Evolutionary conservation across 2,113 vertebrate genomes (phyloP), one percentile per base, ranked within the genome.

Genomic region (Nothocercus julius): DNA sequence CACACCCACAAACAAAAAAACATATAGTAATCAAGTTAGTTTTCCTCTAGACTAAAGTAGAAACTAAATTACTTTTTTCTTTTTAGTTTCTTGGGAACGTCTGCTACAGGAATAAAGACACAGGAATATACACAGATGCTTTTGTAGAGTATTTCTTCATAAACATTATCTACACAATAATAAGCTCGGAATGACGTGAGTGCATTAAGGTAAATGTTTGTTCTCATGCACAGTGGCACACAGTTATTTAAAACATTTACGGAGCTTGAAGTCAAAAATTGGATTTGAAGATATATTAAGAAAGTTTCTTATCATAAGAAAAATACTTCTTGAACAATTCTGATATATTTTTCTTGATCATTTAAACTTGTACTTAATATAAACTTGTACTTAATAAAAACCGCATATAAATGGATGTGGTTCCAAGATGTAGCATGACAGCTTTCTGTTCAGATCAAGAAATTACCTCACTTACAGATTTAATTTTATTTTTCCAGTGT

Each of bases 151-250:
- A 25, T 32, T 18, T 68, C 53, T 47, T 63, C 73, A 38, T 34
- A 88, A 77, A 78, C 30, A 75, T 10, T 40, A 81, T 17, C 7
- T 24, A 32, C 6, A 21, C 8, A 86, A 54, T n/a, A 69, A 58
- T 51, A 80, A 88, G 25, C 11, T 25, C 54, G 36, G 21, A 88
- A 78, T 0, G 1, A 61, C 32, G 51, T 64, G 13, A 75, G 32
- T 0, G 1, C 38, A 42, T 38, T 67, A 66, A 1, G 2, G 30
- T 51, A 47, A 63, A 56, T 28, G 45, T 40, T 64, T 81, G 2
- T 13, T 77, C 30, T 36, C 11, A 4, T 6, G 2, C 11, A 51
- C 2, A 3, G 13, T 40, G 15, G 4, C 14, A 45, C 2, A 3
- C 13, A 53, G 40, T 40, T 38, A 89, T 68, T 76, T 51, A 75